Base-by-base conservation (phyloP, 2,113 vertebrate species). In the Mesoclemmys tuberculata region DNA sequence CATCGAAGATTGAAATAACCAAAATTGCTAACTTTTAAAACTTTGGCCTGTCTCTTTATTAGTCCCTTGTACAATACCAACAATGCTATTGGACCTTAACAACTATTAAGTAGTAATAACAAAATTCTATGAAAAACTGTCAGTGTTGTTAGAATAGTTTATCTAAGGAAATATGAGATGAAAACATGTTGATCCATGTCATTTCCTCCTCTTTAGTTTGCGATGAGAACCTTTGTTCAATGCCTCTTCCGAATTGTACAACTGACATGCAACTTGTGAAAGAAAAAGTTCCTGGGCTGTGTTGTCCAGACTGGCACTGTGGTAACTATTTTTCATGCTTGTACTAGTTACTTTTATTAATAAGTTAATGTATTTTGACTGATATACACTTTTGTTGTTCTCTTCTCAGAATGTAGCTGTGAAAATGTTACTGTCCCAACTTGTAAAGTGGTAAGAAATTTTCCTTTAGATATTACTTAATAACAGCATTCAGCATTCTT, bases 361-460 rank as follows among this genome's bases (percentile, higher is more conserved):
- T 77, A 41, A 91, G 2, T 48, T 94, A 82, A 71, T 24, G 5
- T 71, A 10, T 88, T 88, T 27, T 80, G 49, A 94, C 52, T 91
- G 61, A 90, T 81, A 90, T 81, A 26, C 1, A 4, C 7, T 90
- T 54, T 71, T 94, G 31, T 89, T 96, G 26, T 54, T 93, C 77
- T 97, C 85, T 96, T 89, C 87, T 92, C 97, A 99, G 99, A 99
- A 98, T 99, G 99, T 97, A 98, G 97, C 94, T 99, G 99, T 98
- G 98, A 98, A 95, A 99, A 99, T 61, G 80, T 94, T 96, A 93
- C 98, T 85, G 80, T 92, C 77, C 97, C 98, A 90, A 96, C 97
- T 77, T 99, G 99, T 97, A 98, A 98, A 96, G 97, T 99, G 98
- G 99, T 99, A 98, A 99, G 99, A 80, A 87, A 5, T 83, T 46